Conservation (phyloP, 2,113 vertebrate species). For the Psettodes erumei region DNA sequence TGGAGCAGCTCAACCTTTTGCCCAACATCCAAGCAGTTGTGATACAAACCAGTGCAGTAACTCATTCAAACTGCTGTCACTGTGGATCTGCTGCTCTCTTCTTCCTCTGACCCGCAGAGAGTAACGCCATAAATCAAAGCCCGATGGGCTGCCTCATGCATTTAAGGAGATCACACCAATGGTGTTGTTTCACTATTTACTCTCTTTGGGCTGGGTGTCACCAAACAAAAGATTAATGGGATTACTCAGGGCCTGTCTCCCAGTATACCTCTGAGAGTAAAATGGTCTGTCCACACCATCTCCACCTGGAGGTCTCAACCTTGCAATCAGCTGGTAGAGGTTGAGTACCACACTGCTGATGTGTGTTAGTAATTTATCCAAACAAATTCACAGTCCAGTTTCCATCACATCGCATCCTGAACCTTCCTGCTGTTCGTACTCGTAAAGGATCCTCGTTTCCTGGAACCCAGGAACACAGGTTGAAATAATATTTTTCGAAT, state of each 20-base stretch:
- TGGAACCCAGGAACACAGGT: not conserved
- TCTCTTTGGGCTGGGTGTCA: slow-evolving; percentile 47
- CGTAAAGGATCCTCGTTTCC: not conserved
- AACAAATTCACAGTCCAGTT: not conserved
- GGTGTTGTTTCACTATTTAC: slow-evolving; percentile 45
- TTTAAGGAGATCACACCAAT: slow-evolving; percentile 61
- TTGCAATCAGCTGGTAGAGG: slow-evolving; percentile 30
- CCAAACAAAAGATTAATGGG: slow-evolving; percentile 57
- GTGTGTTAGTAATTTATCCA: not conserved
- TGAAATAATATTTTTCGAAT: not conserved
- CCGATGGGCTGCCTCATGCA: slow-evolving; percentile 49
- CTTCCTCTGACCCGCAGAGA: slow-evolving; percentile 28
- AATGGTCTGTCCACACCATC: slow-evolving; percentile 51
- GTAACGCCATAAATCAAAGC: slow-evolving; percentile 53
- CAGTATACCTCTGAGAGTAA: slow-evolving; percentile 26
- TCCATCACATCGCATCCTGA: not conserved
- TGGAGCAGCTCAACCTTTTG: not conserved
- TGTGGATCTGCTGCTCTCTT: slow-evolving; percentile 22
- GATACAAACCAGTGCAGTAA: not conserved
- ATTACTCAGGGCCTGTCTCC: slow-evolving; percentile 29
- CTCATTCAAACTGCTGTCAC: slow-evolving; percentile 41
- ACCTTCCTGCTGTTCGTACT: not conserved
- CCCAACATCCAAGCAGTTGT: not conserved
- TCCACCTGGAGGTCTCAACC: slow-evolving; percentile 47
- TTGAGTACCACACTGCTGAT: not conserved